These are phyloP conservation scores for Tautogolabrus adspersus DNA, from an alignment of 2,113 vertebrate genomes.

Conservation along the genomic window DNA sequence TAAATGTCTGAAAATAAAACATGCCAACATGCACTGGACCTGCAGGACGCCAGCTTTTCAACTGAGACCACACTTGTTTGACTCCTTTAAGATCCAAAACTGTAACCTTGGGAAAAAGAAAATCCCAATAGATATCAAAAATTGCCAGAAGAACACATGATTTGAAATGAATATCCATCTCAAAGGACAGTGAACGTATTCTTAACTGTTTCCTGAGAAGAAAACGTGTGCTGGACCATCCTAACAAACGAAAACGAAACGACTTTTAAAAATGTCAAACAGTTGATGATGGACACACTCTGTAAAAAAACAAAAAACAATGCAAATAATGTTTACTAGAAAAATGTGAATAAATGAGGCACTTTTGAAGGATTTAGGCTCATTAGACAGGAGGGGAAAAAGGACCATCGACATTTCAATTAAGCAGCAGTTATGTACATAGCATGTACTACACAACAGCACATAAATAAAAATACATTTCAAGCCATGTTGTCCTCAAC, in stretches of 20 bases:
- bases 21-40: constrained; percentile 39
- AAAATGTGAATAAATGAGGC: constrained; percentile 73
- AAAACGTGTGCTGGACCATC: constrained; percentile 21
- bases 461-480: constrained; percentile 69
- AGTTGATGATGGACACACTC: constrained; percentile 33
- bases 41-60: constrained; percentile 37
- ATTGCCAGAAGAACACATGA: neutral
- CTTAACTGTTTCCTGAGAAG: constrained; percentile 20
- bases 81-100: constrained; percentile 5
- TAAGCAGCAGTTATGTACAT: constrained; percentile 72
- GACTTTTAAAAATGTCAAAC: constrained; percentile 15
- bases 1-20: constrained; percentile 41
- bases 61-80: constrained; percentile 7
- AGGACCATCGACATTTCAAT: constrained; percentile 71
- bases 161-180: constrained; percentile 8
- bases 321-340: constrained; percentile 70
- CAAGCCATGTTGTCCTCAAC: constrained; percentile 66
- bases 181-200: constrained; percentile 2
- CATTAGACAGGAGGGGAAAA: constrained; percentile 19
- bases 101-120: constrained; percentile 8
- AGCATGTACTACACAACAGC: constrained; percentile 63
- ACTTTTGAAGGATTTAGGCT: constrained; percentile 64
- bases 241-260: neutral
- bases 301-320: constrained; percentile 42
- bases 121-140: neutral